phyloP scores from a whole-genome alignment of 2,113 vertebrate genomes.

The Pao palembangensis region DNA sequence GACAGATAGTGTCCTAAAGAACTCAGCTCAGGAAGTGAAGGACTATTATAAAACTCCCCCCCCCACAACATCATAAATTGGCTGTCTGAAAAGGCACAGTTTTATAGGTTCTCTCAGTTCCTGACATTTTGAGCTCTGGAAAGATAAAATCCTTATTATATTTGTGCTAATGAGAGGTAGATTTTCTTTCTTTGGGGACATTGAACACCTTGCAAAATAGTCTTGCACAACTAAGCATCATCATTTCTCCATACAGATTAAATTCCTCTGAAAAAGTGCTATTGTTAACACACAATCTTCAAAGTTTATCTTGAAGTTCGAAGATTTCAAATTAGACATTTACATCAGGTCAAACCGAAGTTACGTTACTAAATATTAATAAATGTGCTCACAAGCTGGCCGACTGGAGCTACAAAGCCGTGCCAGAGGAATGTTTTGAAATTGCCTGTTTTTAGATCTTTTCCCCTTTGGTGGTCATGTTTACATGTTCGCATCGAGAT shows the following conservation, averaged over 20 bases:
- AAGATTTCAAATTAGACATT: background rate
- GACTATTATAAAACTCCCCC: background rate
- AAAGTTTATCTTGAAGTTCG: background rate
- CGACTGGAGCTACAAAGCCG: background rate
- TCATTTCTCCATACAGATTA: background rate
- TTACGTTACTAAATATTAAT: background rate
- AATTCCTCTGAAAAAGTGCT: background rate
- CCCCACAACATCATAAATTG: background rate
- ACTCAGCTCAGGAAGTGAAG: background rate
- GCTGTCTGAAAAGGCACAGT: slow-evolving; percentile 4
- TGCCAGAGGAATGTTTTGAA: background rate
- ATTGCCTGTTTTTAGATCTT: slow-evolving; percentile 5
- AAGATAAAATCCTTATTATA: background rate
- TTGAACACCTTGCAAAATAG: no score
- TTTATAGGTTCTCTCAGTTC: background rate
- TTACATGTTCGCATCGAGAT: slow-evolving; percentile 4
- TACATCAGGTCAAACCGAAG: background rate
- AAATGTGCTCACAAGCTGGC: background rate
- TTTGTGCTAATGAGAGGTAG: no score
- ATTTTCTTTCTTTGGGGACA: no score
- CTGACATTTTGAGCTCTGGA: slow-evolving; percentile 24
- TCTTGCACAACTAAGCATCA: no score
- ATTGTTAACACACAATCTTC: background rate
- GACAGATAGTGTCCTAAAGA: background rate
- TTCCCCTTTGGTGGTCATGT: slow-evolving; percentile 1